Evolutionary conservation across 2,113 vertebrate genomes (phyloP).

Genomic region (Zingel zingel): DNA sequence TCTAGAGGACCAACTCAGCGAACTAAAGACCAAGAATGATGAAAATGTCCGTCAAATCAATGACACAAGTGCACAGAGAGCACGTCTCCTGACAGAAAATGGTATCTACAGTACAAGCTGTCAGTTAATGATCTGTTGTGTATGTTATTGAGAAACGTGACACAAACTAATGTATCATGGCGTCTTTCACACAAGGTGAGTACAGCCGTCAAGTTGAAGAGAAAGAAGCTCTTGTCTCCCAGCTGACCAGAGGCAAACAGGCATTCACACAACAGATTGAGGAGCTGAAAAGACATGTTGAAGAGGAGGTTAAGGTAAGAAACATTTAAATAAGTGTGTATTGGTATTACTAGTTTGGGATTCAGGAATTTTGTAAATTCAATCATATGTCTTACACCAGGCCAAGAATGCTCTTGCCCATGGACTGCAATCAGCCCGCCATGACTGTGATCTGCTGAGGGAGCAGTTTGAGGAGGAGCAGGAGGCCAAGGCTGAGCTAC

Average conservation of each 20-base stretch:
- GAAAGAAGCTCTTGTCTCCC: slow-evolving; percentile 89
- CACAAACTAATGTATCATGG: not conserved
- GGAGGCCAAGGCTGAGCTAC: slow-evolving; percentile 81
- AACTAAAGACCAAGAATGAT: slow-evolving; percentile 76
- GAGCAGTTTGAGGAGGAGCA: slow-evolving; percentile 85
- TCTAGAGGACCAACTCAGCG: slow-evolving; percentile 76
- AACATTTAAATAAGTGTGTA: not conserved
- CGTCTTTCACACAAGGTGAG: slow-evolving; percentile 75
- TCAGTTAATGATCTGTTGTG: not conserved
- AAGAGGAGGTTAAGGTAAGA: slow-evolving; percentile 79
- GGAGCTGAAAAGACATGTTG: slow-evolving; percentile 73
- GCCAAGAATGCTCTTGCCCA: slow-evolving; percentile 81
- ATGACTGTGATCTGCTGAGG: slow-evolving; percentile 84
- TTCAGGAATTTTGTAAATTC: not conserved
- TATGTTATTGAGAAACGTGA: not conserved
- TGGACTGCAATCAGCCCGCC: slow-evolving; percentile 81
- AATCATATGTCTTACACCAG: slow-evolving; percentile 31
- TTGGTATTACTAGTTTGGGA: not conserved
- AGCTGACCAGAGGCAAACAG: slow-evolving; percentile 82
- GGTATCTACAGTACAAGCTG: slow-evolving; percentile 31
- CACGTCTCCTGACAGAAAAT: slow-evolving; percentile 75
- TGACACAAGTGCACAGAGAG: slow-evolving; percentile 65
- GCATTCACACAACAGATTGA: slow-evolving; percentile 84
- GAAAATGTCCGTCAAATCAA: slow-evolving; percentile 73
- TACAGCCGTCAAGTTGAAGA: slow-evolving; percentile 87